Percentiles rank a stretch among this genome's conserved stretches.
Conservation (phyloP, 2,888 invertebrate genomes). For the Gastrophysa polygoni region DNA sequence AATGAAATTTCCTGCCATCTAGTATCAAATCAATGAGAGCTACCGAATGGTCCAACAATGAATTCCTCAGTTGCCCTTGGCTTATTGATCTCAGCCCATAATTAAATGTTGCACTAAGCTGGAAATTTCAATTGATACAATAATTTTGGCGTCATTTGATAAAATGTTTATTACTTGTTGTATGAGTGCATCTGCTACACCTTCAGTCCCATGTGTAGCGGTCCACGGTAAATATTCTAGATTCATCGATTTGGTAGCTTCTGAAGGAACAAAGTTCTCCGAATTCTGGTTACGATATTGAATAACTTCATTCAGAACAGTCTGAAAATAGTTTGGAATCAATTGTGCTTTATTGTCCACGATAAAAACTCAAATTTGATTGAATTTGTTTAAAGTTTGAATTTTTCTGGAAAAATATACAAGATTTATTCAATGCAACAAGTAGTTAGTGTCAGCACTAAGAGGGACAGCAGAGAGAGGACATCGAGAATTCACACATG, state of each 20-base stretch:
- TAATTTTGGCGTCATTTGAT: slow-evolving; percentile 14
- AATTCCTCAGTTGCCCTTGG: slow-evolving; percentile 63
- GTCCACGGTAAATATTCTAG: slow-evolving; percentile 80
- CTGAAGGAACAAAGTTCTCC: slow-evolving; percentile 60
- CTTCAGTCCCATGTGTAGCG: slow-evolving; percentile 64
- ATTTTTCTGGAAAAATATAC: too few species aligned
- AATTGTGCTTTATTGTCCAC: too few species aligned
- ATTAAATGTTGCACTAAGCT: slow-evolving; percentile 56
- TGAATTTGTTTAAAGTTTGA: too few species aligned
- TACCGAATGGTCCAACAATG: slow-evolving; percentile 72
- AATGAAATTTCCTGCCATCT: slow-evolving; percentile 72
- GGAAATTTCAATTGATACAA: slow-evolving; percentile 32
- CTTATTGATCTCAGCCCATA: slow-evolving; percentile 65
- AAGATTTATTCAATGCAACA: too few species aligned
- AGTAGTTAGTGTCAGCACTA: too few species aligned
- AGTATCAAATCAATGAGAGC: slow-evolving; percentile 74
- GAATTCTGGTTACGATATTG: slow-evolving; percentile 67
- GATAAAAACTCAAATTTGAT: too few species aligned
- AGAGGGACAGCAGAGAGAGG: too few species aligned
- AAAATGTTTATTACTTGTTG: slow-evolving; percentile 53
- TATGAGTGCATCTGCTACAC: slow-evolving; percentile 60
- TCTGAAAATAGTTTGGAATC: slow-evolving; percentile 52
- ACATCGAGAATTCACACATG: too few species aligned
- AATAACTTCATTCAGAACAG: slow-evolving; percentile 70
- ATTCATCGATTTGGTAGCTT: slow-evolving; percentile 51